phyloP scores from a whole-genome alignment of 1,140 invertebrate genomes.

The Brachionus sp. region DNA sequence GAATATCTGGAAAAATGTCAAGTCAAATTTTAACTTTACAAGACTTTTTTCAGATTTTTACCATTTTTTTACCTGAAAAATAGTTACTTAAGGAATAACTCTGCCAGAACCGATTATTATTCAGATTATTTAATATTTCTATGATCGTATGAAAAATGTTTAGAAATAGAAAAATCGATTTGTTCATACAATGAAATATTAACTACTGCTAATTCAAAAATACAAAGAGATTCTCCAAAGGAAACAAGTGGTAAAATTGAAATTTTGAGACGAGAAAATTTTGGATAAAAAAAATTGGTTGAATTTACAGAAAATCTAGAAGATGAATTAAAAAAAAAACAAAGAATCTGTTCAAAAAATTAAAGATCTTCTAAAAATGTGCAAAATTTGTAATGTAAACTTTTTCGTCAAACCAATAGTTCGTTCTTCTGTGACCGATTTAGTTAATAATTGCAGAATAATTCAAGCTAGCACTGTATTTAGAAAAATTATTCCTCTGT shows the following conservation, averaged over 20 bases:
- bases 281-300: neutral
- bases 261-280: neutral
- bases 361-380: neutral
- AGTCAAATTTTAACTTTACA: neutral
- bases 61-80: neutral
- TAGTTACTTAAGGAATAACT: neutral
- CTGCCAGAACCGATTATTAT: neutral
- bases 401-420: too few species aligned
- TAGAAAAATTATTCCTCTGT: too few species aligned
- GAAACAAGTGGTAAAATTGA: neutral
- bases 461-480: too few species aligned
- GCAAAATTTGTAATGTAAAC: too few species aligned
- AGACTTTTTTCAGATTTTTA: neutral
- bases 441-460: neutral
- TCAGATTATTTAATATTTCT: neutral
- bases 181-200: neutral
- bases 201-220: neutral
- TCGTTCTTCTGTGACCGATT: neutral
- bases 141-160: neutral
- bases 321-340: neutral
- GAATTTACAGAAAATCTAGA: neutral
- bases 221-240: neutral
- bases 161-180: neutral
- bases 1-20: neutral
- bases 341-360: neutral